Conservation (phyloP, 2,888 invertebrate genomes). For the Agrilus biguttatus region DNA sequence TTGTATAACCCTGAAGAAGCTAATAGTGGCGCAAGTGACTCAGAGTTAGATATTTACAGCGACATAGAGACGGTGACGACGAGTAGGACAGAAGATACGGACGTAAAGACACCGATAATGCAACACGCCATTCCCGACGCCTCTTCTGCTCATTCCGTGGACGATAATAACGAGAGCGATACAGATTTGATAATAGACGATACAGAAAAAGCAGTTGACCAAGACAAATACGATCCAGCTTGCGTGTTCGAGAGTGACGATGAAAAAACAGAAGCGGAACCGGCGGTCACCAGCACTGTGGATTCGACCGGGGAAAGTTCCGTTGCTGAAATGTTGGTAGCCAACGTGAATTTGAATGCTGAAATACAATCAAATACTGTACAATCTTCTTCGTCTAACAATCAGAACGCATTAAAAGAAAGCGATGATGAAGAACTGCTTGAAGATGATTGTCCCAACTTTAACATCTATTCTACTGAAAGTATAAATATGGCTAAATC, state of each 20-base stretch:
- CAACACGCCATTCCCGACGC: background rate
- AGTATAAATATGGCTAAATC: conserved; percentile 59
- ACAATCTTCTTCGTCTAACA: conserved; percentile 18
- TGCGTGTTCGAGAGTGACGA: conserved; percentile 28
- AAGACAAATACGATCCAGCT: conserved; percentile 42
- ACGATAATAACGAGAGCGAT: conserved; percentile 27
- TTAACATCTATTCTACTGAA: conserved; percentile 70
- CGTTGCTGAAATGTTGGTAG: conserved; percentile 5
- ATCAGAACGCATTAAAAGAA: conserved; percentile 35
- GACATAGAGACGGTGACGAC: conserved; percentile 40
- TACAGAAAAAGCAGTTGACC: conserved; percentile 24
- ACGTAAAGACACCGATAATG: conserved; percentile 4
- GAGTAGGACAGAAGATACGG: conserved; percentile 22
- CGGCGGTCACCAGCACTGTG: conserved; percentile 9
- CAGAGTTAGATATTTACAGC: conserved; percentile 46
- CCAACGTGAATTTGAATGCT: conserved; percentile 8
- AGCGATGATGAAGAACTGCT: conserved; percentile 38
- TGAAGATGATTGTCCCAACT: conserved; percentile 68
- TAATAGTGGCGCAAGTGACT: conserved; percentile 21
- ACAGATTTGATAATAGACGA: conserved; percentile 40
- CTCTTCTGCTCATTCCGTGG: background rate
- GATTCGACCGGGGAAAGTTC: conserved; percentile 5
- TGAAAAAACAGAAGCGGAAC: conserved; percentile 15
- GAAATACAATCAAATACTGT: conserved; percentile 21
- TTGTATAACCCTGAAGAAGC: conserved; percentile 14